phyloP scores from a whole-genome alignment of 2,888 invertebrate genomes.

The Lithophane semibrunnea region DNA sequence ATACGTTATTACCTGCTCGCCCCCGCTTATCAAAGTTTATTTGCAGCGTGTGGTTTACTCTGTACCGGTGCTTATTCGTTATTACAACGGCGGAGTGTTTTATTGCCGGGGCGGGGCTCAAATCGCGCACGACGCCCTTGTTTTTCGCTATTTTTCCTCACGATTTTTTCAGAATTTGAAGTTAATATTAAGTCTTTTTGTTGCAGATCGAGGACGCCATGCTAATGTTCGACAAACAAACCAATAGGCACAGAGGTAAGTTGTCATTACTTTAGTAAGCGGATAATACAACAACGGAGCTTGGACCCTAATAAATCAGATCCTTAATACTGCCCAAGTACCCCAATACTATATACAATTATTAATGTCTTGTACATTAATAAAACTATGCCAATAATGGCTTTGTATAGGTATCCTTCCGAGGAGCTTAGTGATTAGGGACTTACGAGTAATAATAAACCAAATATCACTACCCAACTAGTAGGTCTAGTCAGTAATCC shows the following conservation, averaged over 20 bases:
- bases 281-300: slow-evolving; percentile 49
- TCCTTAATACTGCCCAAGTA: slow-evolving; percentile 57
- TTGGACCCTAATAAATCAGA: slow-evolving; percentile 63
- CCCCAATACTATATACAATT: slow-evolving; percentile 54
- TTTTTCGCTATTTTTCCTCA: slow-evolving; percentile 85
- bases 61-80: slow-evolving; percentile 90
- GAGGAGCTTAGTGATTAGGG: slow-evolving; percentile 49
- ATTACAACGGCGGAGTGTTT: slow-evolving; percentile 90
- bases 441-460: slow-evolving; percentile 40
- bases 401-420: slow-evolving; percentile 55
- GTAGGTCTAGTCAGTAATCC: slow-evolving; percentile 9
- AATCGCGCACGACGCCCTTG: slow-evolving; percentile 87
- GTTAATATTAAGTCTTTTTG: slow-evolving; percentile 86
- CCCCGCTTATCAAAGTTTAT: slow-evolving; percentile 91
- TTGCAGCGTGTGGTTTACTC: slow-evolving; percentile 90
- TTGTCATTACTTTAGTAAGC: slow-evolving; percentile 67
- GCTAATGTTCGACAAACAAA: slow-evolving; percentile 99
- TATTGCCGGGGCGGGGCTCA: slow-evolving; percentile 89
- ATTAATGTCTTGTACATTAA: slow-evolving; percentile 62
- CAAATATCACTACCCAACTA: slow-evolving; percentile 12
- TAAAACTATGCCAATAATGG: slow-evolving; percentile 63
- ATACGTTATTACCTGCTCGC: slow-evolving; percentile 91
- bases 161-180: slow-evolving; percentile 82
- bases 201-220: slow-evolving; percentile 99
- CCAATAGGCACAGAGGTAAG: slow-evolving; percentile 99